Evolutionary conservation across 2,113 vertebrate species (phyloP), one percentile per base, ranked within the genome.

Genomic region (Periophthalmodon schlosseri): DNA sequence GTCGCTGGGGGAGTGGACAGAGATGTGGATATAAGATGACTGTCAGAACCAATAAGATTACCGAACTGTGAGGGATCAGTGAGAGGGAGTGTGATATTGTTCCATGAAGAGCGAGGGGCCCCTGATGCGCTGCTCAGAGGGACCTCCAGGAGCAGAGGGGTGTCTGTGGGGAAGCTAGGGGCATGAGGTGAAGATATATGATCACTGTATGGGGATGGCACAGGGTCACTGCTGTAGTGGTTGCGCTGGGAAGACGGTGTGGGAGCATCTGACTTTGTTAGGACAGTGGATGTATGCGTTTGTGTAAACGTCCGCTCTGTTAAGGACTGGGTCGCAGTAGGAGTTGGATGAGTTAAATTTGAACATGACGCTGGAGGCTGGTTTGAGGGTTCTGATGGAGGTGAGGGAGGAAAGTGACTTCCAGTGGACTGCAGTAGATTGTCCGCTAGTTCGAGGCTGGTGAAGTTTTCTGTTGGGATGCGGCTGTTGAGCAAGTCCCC

Each of bases 151-250:
- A 99, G 95, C 75, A 98, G 94, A 76, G 96, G 96, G 78, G 96
- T 91, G 80, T 99, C 98, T 72, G 96, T 92, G 80, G 96, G 96
- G 87, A 96, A 99, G 66, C 96, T 93, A 87, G 92, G 75, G 77
- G 96, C 86, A 64, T 96, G 96, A 82, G 97, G 97, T 64, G 97
- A 97, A 76, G 96, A 95, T 85, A 98, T 97, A 88, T 97, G 96
- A 92, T 99, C 97, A 56, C 96, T 97, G 89, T 98, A 98, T 44
- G 97, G 96, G 72, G 98, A 97, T 75, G 96, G 95, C 92, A 97
- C 96, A 33, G 96, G 97, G 94, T 99, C 97, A 28, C 96, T 96
- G 91, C 96, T 95, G 84, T 97, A 99, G 95, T 96, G 97, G 94
- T 96, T 96, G 94, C 95, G 95, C 71, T 95, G 96, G 74, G 96